Evolutionary conservation across 2,888 invertebrate genomes (phyloP).

Genomic region (Caenorhabditis sp.): DNA sequence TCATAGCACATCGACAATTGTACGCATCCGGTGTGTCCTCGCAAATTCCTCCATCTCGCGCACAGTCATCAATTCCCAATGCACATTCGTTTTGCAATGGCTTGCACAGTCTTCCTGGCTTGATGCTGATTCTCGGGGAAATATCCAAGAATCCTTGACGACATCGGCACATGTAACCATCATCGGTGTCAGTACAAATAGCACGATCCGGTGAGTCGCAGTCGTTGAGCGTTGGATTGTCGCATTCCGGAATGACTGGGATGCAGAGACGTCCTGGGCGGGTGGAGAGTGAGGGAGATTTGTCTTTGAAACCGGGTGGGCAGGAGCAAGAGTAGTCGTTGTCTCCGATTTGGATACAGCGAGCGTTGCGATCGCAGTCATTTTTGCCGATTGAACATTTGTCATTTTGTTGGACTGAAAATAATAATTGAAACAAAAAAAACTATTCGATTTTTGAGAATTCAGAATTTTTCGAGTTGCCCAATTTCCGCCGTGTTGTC

Average conservation of each 20-base stretch:
- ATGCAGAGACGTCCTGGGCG: constrained; percentile 60
- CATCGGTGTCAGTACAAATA: constrained; percentile 68
- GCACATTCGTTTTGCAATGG: constrained; percentile 67
- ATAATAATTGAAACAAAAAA: too few species aligned
- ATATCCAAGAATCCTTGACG: constrained; percentile 68
- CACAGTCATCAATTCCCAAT: constrained; percentile 58
- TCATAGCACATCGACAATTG: constrained; percentile 67
- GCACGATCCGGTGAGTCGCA: constrained; percentile 66
- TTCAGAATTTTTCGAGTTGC: too few species aligned
- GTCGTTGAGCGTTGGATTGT: constrained; percentile 64
- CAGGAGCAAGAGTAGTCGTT: constrained; percentile 68
- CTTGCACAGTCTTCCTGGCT: constrained; percentile 70
- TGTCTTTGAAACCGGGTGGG: constrained; percentile 59
- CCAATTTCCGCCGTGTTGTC: too few species aligned
- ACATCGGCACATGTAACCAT: constrained; percentile 67
- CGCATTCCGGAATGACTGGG: constrained; percentile 66
- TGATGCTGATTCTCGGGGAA: constrained; percentile 60
- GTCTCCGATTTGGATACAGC: constrained; percentile 64
- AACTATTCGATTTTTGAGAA: too few species aligned
- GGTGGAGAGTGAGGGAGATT: constrained; percentile 52
- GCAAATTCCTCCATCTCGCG: constrained; percentile 67
- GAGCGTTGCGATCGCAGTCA: constrained; percentile 69
- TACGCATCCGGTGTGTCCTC: constrained; percentile 71
- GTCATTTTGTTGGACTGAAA: constrained; percentile 61
- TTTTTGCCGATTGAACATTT: constrained; percentile 65